A percentile compares a stretch with the other conserved stretches of the same genome.
Evolutionary conservation across 1,140 invertebrate genomes (phyloP).

Genomic region (Zaprionus taronus): DNA sequence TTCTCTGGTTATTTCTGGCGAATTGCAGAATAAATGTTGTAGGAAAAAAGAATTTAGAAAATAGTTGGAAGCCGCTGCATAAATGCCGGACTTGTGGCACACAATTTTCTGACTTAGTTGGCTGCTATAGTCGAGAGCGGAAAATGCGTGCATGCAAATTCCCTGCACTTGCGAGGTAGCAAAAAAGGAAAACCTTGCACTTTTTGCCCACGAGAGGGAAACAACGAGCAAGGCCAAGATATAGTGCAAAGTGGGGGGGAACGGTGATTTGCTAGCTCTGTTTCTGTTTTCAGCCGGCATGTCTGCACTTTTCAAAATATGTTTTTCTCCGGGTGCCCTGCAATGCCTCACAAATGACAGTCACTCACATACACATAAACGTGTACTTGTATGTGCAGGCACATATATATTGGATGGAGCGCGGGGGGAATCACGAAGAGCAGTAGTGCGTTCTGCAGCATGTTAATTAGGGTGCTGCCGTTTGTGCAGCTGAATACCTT

Average conservation of each 20-base stretch:
- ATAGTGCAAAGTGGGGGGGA: neutral
- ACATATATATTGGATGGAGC: neutral
- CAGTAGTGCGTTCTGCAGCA: slow-evolving; percentile 37
- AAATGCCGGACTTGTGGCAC: slow-evolving; percentile 61
- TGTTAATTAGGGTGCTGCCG: slow-evolving; percentile 70
- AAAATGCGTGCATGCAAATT: slow-evolving; percentile 79
- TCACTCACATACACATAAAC: neutral
- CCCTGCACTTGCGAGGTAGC: slow-evolving; percentile 26
- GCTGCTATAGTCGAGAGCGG: slow-evolving; percentile 29
- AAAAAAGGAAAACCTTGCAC: slow-evolving; percentile 39
- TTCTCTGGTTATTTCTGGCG: slow-evolving; percentile 10
- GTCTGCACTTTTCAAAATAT: slow-evolving; percentile 44
- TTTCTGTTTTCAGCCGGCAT: slow-evolving; percentile 26
- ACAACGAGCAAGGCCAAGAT: slow-evolving; percentile 4
- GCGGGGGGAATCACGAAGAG: slow-evolving; percentile 7
- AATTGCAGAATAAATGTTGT: slow-evolving; percentile 64
- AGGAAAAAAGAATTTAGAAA: slow-evolving; percentile 46
- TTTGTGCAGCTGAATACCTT: slow-evolving; percentile 55
- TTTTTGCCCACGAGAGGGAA: slow-evolving; percentile 34
- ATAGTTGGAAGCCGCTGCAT: slow-evolving; percentile 50
- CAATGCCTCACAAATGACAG: slow-evolving; percentile 34
- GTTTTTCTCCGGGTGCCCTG: slow-evolving; percentile 28
- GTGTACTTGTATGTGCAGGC: neutral
- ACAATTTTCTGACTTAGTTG: slow-evolving; percentile 53
- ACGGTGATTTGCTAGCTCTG: slow-evolving; percentile 24